Evolutionary conservation across 2,797 vertebrate genomes (phyloP).

Genomic region (Coluber constrictor): DNA sequence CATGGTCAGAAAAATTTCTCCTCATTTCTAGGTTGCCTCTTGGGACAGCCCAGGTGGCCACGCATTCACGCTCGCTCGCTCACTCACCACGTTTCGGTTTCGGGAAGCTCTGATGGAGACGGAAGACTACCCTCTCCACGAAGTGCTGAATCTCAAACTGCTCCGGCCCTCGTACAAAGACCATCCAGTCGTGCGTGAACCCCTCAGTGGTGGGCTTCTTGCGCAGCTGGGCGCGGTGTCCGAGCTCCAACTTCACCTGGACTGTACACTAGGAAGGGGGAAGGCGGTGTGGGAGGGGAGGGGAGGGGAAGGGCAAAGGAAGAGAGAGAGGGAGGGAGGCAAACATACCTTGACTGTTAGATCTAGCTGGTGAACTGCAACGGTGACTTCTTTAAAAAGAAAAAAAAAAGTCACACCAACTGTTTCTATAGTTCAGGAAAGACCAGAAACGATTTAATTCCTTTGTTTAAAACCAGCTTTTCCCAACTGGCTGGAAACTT

Average conservation of each 20-base stretch:
- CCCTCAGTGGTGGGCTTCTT: slow-evolving; percentile 96
- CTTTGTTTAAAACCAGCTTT: neutral
- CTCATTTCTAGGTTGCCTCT: too few species aligned
- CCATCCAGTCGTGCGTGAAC: slow-evolving; percentile 99
- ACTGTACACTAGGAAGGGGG: slow-evolving; percentile 85
- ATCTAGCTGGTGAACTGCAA: neutral
- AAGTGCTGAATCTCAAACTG: slow-evolving; percentile 98
- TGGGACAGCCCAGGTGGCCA: accelerated
- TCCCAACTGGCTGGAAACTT: neutral
- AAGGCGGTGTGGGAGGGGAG: neutral
- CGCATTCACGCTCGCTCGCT: accelerated
- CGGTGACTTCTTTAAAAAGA: neutral
- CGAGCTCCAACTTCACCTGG: slow-evolving; percentile 97
- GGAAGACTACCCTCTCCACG: slow-evolving; percentile 95
- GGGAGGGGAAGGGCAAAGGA: neutral
- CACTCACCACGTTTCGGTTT: slow-evolving; percentile 93
- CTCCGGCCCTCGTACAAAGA: slow-evolving; percentile 95
- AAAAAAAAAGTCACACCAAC: neutral
- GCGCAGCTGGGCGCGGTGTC: slow-evolving; percentile 91
- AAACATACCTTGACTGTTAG: too few species aligned
- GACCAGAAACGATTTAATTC: neutral
- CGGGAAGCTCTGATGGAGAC: slow-evolving; percentile 96
- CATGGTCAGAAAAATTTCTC: too few species aligned
- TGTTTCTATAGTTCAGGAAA: neutral
- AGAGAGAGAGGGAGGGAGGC: neutral